Percentiles rank a stretch among this genome's conserved stretches.
Evolutionary conservation across 1,140 invertebrate species (phyloP).

Genomic region (Drosophila setifemur): DNA sequence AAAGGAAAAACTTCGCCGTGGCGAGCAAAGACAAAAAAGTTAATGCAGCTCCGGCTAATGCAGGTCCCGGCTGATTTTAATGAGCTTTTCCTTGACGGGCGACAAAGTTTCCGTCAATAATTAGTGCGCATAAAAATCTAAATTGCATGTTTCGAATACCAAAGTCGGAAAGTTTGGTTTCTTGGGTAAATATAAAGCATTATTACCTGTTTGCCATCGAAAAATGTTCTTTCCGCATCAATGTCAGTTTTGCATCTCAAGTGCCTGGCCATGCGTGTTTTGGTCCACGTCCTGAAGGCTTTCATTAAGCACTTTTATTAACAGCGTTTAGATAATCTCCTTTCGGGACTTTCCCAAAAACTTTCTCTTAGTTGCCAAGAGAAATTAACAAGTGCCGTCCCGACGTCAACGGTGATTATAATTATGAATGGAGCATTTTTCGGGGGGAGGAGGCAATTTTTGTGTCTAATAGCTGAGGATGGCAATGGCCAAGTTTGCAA

Average conservation of each 20-base stretch:
- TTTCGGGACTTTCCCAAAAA: constrained; percentile 4
- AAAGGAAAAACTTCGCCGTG: constrained; percentile 23
- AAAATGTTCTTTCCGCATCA: background rate
- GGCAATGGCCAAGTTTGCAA: constrained; percentile 17
- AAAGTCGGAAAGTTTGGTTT: background rate
- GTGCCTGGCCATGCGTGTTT: constrained; percentile 1
- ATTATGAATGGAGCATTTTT: constrained; percentile 17
- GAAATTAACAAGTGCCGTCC: constrained; percentile 43
- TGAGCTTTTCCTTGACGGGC: constrained; percentile 60
- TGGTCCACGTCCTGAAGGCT: background rate
- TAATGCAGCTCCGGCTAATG: constrained; percentile 47
- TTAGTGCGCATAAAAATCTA: constrained; percentile 37
- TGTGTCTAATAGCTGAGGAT: constrained; percentile 19
- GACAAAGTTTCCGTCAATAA: constrained; percentile 58
- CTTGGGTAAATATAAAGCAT: background rate
- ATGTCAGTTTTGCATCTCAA: background rate
- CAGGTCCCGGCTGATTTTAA: constrained; percentile 59
- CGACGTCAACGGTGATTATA: constrained; percentile 34
- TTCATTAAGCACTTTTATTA: constrained; percentile 47
- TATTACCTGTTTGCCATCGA: no score
- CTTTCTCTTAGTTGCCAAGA: constrained; percentile 31
- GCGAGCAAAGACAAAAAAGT: constrained; percentile 12
- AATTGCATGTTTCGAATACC: constrained; percentile 19
- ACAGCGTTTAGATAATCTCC: constrained; percentile 47
- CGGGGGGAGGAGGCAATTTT: constrained; percentile 22